Conservation (phyloP, 2,797 vertebrate species). For the Lateolabrax maculatus region DNA sequence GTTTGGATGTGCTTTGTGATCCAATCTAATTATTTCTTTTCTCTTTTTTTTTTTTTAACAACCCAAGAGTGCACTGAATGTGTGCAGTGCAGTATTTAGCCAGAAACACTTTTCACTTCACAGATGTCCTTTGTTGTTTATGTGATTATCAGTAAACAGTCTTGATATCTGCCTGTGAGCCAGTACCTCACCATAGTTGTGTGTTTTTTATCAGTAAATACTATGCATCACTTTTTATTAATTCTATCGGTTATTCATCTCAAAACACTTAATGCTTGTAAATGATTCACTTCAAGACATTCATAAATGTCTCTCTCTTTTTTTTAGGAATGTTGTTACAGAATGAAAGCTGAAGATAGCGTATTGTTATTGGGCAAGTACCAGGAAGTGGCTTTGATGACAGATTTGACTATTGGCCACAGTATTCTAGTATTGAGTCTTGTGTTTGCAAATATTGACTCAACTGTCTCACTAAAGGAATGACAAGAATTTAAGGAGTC, state of each 20-base stretch:
- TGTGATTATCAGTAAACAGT: neutral
- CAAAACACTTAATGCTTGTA: neutral
- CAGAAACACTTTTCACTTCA: neutral
- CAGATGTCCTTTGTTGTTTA: neutral
- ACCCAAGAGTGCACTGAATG: neutral
- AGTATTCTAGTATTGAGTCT: constrained; percentile 6
- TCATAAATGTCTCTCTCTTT: neutral
- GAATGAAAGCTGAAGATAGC: constrained; percentile 26
- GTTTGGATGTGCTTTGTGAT: neutral
- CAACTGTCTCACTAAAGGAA: neutral
- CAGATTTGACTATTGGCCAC: neutral
- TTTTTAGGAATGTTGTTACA: constrained; percentile 10
- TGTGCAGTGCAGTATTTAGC: neutral
- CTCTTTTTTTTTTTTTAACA: neutral
- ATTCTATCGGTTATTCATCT: neutral
- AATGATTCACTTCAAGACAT: neutral
- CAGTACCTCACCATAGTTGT: neutral
- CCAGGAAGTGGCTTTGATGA: constrained; percentile 26
- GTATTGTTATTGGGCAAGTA: constrained; percentile 11
- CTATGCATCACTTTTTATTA: neutral
- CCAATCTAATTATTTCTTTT: neutral
- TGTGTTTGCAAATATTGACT: constrained; percentile 48
- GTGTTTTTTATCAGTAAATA: neutral
- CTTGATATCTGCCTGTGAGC: neutral
- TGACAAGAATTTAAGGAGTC: constrained; percentile 10